Conservation (phyloP, 2,113 vertebrate genomes). For the Boulengeromyrus knoepffleri region DNA sequence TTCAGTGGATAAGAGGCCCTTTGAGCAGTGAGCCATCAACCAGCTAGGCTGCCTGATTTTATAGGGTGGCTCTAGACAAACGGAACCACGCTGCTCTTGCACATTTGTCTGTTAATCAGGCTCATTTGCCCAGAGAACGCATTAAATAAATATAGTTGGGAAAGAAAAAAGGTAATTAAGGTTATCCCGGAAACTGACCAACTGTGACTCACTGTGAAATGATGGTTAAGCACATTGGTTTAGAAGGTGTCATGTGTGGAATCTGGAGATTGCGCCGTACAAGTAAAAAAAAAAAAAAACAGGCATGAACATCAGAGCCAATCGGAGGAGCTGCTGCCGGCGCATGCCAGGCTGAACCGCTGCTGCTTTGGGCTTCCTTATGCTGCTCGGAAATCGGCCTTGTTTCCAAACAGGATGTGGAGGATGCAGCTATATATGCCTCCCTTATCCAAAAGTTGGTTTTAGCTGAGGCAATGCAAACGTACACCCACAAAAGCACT, state of each 20-base stretch:
- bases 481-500: not conserved
- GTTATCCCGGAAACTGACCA: not conserved
- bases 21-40: not conserved
- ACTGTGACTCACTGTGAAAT: not conserved
- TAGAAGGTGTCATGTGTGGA: not conserved
- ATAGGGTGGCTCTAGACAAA: not conserved
- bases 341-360: not conserved
- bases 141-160: not conserved
- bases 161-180: not conserved
- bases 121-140: not conserved
- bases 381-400: not conserved
- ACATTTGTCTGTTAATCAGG: not conserved
- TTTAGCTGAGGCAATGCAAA: not conserved
- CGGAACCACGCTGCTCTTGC: not conserved
- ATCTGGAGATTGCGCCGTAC: not conserved
- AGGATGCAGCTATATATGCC: not conserved
- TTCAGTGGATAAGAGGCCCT: not conserved
- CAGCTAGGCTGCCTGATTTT: not conserved
- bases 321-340: not conserved
- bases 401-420: slow-evolving; percentile 2
- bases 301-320: not conserved
- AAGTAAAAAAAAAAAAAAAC: not conserved
- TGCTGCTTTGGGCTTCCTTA: not conserved
- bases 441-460: not conserved
- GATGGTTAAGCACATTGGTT: not conserved